Base-by-base conservation (phyloP, 2,113 vertebrate species). In the Bos indicus region DNA sequence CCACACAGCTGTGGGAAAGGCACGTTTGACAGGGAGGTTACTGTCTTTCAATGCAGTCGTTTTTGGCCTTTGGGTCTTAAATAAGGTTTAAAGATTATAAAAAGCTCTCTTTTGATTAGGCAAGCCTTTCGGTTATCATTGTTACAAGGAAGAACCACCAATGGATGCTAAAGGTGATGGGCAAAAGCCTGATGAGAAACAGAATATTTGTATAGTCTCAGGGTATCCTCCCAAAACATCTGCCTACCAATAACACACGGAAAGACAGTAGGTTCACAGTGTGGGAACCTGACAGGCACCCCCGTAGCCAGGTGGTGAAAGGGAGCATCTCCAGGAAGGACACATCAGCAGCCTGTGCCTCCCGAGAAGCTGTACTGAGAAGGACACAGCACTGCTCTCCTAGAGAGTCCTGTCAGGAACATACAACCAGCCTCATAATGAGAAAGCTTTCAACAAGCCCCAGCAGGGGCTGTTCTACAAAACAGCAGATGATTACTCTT, bases 341-440 rank as follows among this genome's bases (percentile, higher is more conserved):
- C n/a, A 21, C 33, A 17, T 0, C 3, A 19, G 52, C 5, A 3
- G 82, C 26, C 2, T 0, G 0, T 1, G 9, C 57, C 46, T 46
- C 14, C 26, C 62, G 64, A 16, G 16, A 23, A 14, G 25, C 57
- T 26, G 11, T 12, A 3, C 23, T 36, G 74, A 94, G 62, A 78
- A 94, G 54, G 28, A 15, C 84, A 15, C 11, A 5, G 2, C 19
- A 23, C n/a, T 40, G 1, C 10, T 46, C 19, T 36, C 11, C 6
- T 21, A 13, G 33, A 30, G 7, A 43, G 7, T 87, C 28, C 43
- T 54, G 11, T 21, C n/a, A 5, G 21, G 62, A 85, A n/a, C 23
- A 12, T 5, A 17, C 10, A 25, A 1, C 5, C 19, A 36, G 9
- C 77, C 21, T 83, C 13, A 23, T 17, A 3, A 60, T 11, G 48